Percentiles rank a stretch among this genome's conserved stretches.
phyloP scores from a whole-genome alignment of 2,797 vertebrate genomes.

The Myotis daubentonii region DNA sequence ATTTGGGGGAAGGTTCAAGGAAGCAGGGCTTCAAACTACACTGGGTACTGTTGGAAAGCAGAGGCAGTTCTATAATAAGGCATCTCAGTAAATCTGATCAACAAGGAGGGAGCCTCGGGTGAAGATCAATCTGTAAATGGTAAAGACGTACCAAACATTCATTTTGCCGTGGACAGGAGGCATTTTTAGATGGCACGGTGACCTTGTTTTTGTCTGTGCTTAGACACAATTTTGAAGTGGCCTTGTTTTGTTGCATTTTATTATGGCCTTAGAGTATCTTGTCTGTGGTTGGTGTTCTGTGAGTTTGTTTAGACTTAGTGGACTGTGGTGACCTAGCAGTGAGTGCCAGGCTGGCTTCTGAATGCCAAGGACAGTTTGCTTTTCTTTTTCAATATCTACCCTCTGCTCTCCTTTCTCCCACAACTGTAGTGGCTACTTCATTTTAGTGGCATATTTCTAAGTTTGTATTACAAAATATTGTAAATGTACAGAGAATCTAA shows the following conservation, averaged over 20 bases:
- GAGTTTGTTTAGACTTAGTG: not conserved
- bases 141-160: not conserved
- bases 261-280: not conserved
- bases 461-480: not conserved
- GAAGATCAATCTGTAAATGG: not conserved
- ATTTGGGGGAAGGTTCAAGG: not conserved
- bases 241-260: not conserved
- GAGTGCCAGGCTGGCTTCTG: not conserved
- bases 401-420: rapidly evolving
- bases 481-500: not conserved
- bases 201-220: not conserved
- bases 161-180: not conserved
- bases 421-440: not conserved
- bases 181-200: not conserved
- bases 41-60: not conserved
- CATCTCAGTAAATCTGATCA: not conserved
- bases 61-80: not conserved
- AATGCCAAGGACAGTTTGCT: not conserved
- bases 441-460: not conserved
- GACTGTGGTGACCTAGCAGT: not conserved
- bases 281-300: not conserved
- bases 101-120: not conserved
- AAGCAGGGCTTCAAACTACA: not conserved
- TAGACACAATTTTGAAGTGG: not conserved
- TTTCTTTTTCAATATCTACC: not conserved